Evolutionary conservation across 2,113 vertebrate genomes (phyloP).

Genomic region (Saccopteryx leptura): DNA sequence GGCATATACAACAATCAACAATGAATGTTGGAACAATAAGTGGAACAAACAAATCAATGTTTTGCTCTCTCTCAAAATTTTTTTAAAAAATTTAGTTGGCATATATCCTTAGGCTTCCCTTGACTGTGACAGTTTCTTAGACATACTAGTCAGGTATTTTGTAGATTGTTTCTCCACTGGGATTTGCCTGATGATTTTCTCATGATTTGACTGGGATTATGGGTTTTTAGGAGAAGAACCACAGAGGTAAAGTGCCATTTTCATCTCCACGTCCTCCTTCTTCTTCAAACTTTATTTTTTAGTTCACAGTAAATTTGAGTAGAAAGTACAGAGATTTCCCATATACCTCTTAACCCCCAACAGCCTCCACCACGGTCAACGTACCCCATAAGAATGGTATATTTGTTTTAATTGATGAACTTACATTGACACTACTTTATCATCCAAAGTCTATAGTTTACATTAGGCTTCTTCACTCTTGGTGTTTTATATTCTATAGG

Average conservation of each 20-base stretch:
- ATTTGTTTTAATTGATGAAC: not conserved
- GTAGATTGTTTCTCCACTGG: not conserved
- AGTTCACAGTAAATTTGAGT: not conserved
- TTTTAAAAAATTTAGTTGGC: not conserved
- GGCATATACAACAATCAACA: too few relatives aligned
- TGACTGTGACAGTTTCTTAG: not conserved
- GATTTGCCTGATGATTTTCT: not conserved
- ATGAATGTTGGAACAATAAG: too few relatives aligned
- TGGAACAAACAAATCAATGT: too few relatives aligned
- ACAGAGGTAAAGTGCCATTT: not conserved
- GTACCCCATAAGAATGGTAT: not conserved
- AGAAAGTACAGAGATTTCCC: not conserved
- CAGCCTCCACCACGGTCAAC: not conserved
- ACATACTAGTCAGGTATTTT: not conserved
- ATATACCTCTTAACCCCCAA: not conserved
- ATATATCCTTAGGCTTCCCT: not conserved
- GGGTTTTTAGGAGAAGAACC: not conserved
- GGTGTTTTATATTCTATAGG: not conserved
- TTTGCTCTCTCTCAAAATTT: too few relatives aligned
- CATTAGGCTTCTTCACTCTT: not conserved
- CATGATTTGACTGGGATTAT: not conserved
- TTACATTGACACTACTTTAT: not conserved
- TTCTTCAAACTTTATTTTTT: not conserved
- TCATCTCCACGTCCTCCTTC: not conserved
- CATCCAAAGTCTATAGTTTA: not conserved